Percentiles rank a stretch among this genome's conserved stretches.
Conservation (phyloP, 2,888 invertebrate genomes). For the Pristionchus fissidentatus region DNA sequence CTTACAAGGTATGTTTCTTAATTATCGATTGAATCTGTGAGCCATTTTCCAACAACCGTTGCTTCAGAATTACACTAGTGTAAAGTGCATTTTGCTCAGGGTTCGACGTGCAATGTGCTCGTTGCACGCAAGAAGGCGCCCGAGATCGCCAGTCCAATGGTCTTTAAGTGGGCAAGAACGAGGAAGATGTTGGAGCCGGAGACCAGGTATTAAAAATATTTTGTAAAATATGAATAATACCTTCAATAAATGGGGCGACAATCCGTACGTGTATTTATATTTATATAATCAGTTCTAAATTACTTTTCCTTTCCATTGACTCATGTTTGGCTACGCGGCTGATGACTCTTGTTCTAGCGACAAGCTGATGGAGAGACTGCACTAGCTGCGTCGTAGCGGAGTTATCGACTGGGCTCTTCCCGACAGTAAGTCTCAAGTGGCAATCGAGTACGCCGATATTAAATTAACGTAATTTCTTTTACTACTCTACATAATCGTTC, state of each 20-base stretch:
- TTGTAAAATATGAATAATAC: not conserved
- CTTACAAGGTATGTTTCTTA: constrained; percentile 49
- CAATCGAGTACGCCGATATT: constrained; percentile 93
- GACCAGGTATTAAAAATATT: constrained; percentile 78
- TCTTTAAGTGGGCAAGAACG: constrained; percentile 83
- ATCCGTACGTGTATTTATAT: not conserved
- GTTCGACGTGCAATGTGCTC: constrained; percentile 97
- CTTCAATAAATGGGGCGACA: no score
- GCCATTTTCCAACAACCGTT: no score
- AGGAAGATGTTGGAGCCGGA: constrained; percentile 94
- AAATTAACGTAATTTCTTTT: no score
- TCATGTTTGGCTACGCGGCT: constrained; percentile 97
- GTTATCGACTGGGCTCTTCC: constrained; percentile 95
- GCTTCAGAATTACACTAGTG: no score
- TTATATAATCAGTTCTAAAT: not conserved
- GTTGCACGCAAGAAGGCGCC: constrained; percentile 95
- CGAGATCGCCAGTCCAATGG: constrained; percentile 95
- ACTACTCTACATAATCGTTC: no score
- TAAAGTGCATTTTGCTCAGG: constrained; percentile 78
- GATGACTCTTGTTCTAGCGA: constrained; percentile 96
- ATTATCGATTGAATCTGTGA: not conserved
- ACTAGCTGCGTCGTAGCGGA: constrained; percentile 88
- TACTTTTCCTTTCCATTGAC: constrained; percentile 82
- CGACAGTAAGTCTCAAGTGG: constrained; percentile 95
- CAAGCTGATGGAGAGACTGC: constrained; percentile 89